These are phyloP conservation scores for Pachymerium ferrugineum DNA, from an alignment of 2,888 invertebrate genomes.

Conservation along the genomic window DNA sequence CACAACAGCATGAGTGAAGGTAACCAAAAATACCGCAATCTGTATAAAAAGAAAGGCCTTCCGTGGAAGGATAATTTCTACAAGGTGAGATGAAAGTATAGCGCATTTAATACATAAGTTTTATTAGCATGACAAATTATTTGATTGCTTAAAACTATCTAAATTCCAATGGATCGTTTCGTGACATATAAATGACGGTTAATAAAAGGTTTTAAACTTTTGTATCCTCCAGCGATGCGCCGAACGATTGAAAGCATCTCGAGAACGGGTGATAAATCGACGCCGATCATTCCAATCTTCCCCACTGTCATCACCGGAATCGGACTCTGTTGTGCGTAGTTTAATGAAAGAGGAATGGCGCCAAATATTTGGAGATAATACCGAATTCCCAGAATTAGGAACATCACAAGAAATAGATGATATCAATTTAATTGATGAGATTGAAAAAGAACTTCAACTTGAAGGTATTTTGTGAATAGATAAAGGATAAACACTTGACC, in stretches of 20 bases:
- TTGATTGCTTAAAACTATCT: too few species aligned
- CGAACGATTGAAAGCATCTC: background rate
- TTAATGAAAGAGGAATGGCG: background rate
- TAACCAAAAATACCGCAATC: background rate
- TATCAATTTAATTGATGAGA: background rate
- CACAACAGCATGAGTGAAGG: too few species aligned
- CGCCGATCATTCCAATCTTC: background rate
- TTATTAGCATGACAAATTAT: background rate
- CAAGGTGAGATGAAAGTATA: background rate
- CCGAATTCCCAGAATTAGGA: background rate
- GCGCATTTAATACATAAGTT: background rate
- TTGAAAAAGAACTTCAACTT: background rate
- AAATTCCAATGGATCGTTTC: too few species aligned
- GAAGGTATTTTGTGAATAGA: too few species aligned
- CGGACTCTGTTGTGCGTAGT: background rate
- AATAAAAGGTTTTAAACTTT: too few species aligned
- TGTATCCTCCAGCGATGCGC: background rate
- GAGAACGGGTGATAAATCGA: background rate
- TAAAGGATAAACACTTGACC: too few species aligned
- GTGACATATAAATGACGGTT: too few species aligned
- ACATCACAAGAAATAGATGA: background rate
- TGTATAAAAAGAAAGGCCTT: background rate
- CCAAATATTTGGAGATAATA: background rate
- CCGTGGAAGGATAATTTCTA: background rate
- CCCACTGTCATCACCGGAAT: background rate